Conservation (phyloP, 2,888 invertebrate genomes). For the Ceratothoa steindachneri region DNA sequence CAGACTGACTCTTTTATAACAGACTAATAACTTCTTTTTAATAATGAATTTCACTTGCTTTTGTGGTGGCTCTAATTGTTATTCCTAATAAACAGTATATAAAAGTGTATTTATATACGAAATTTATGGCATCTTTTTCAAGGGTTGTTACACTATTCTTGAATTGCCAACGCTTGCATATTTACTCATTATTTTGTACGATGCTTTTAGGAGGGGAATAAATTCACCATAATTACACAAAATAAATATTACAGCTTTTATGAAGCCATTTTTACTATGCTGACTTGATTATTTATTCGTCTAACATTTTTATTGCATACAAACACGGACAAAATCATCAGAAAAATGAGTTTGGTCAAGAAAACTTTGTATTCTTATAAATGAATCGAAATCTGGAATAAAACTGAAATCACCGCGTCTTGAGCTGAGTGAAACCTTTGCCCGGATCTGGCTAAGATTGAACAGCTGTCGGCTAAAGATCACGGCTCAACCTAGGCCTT, state of each 20-base stretch:
- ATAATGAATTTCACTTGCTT: not conserved
- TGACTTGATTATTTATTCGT: not conserved
- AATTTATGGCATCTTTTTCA: not conserved
- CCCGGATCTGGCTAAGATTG: too few species aligned
- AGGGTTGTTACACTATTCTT: not conserved
- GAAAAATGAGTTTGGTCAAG: too few species aligned
- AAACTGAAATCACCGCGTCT: too few species aligned
- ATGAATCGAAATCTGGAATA: too few species aligned
- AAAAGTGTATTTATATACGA: conserved; percentile 4
- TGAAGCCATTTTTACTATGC: not conserved
- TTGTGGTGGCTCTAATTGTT: not conserved
- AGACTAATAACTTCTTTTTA: not conserved
- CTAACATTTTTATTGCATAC: too few species aligned
- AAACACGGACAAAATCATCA: too few species aligned
- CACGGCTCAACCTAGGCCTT: too few species aligned
- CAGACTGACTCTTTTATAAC: not conserved
- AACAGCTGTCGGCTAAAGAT: too few species aligned
- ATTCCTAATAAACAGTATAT: conserved; percentile 2
- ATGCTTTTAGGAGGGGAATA: not conserved
- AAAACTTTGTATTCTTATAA: too few species aligned
- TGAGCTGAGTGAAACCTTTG: too few species aligned
- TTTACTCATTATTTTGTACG: not conserved
- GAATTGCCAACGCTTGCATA: not conserved
- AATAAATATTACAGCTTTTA: not conserved
- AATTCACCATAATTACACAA: not conserved